A percentile compares a stretch with the other conserved stretches of the same genome.
phyloP scores from a whole-genome alignment of 30 jellyfish, hydroid and myxozoan genomes.

The Aurelia aurita region DNA sequence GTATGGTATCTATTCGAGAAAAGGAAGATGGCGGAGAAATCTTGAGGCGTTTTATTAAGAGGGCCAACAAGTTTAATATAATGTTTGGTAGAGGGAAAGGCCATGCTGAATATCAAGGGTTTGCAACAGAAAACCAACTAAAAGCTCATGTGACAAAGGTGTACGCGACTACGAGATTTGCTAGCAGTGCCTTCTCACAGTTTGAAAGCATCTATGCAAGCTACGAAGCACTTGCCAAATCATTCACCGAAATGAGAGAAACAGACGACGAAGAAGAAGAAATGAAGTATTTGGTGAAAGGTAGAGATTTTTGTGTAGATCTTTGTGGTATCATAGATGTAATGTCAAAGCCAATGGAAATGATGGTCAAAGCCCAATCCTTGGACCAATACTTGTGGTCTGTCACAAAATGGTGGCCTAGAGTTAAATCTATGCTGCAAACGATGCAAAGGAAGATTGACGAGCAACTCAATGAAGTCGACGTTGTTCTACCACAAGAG shows the following conservation, averaged over 20 bases:
- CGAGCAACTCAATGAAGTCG: slow-evolving; percentile 22
- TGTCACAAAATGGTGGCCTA: slow-evolving; percentile 27
- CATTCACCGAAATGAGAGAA: slow-evolving; percentile 23
- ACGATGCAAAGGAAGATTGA: slow-evolving; percentile 24
- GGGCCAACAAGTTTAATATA: slow-evolving; percentile 37
- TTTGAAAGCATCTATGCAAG: slow-evolving; percentile 38
- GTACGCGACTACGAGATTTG: slow-evolving; percentile 18
- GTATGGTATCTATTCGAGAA: slow-evolving; percentile 52
- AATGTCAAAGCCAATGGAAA: slow-evolving; percentile 41
- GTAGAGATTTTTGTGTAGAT: slow-evolving; percentile 45
- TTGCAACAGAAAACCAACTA: slow-evolving; percentile 40
- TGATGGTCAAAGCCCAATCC: slow-evolving; percentile 51
- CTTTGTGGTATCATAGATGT: slow-evolving; percentile 35
- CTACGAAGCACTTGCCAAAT: slow-evolving; percentile 48
- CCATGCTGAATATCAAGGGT: slow-evolving; percentile 49
- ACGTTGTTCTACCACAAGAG: slow-evolving; percentile 26
- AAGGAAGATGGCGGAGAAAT: slow-evolving; percentile 46
- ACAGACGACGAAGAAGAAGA: slow-evolving; percentile 46
- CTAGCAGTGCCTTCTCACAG: slow-evolving; percentile 50
- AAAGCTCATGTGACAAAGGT: slow-evolving; percentile 37
- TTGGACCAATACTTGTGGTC: slow-evolving; percentile 37
- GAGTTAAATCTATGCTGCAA: slow-evolving; percentile 14
- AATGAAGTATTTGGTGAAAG: slow-evolving; percentile 41
- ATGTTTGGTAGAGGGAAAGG: slow-evolving; percentile 61
- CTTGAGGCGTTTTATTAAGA: slow-evolving; percentile 18